Evolutionary conservation across 2,888 invertebrate genomes (phyloP), one percentile per base, ranked within the genome.

Genomic region (Lithophane semibrunnea): DNA sequence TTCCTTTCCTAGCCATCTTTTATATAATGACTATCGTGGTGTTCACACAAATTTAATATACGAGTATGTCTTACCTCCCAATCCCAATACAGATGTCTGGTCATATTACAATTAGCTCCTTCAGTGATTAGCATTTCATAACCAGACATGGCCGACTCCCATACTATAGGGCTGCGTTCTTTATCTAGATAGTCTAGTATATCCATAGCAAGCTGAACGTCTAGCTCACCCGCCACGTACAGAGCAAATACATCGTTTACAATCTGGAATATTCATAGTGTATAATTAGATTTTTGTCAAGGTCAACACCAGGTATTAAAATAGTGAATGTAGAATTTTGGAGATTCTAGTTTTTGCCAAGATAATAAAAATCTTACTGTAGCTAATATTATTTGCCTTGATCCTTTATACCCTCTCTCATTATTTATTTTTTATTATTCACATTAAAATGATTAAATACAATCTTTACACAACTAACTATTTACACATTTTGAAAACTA

Each of bases 211-310:
- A 94, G 86, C 1, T 91, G 83, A 0, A 92, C 86, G 7, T 88
- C 85, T 16, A 96, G 83, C 21, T 94, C 94, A 16, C 94, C 94
- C 1, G 96, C 93, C n/a, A 92, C 92, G 82, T 93, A 95, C 0
- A 96, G 87, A 42, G 95, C 96, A n/a, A 96, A 92, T 0, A 93
- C 92, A 69, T 96, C 96, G 77, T 95, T 96, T 0, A 94, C 95
- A 47, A 96, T 95, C 96, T 96, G 92, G 13, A 93, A 92, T 68
- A 8, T 0, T 64, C 21, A 70, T 49, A 70, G 16, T 49, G 49
- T 81, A 68, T 56, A 54, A 60, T 79, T 68, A 77, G 58, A 37
- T 58, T 21, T 13, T 2, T 37, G 42, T 37, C 29, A 82, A 75
- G 75, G 82, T 70, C 47, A 24, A 13, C 42, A 29, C 12, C 7